phyloP scores from a whole-genome alignment of 2,888 invertebrate genomes.

The Pristionchus japonicus region DNA sequence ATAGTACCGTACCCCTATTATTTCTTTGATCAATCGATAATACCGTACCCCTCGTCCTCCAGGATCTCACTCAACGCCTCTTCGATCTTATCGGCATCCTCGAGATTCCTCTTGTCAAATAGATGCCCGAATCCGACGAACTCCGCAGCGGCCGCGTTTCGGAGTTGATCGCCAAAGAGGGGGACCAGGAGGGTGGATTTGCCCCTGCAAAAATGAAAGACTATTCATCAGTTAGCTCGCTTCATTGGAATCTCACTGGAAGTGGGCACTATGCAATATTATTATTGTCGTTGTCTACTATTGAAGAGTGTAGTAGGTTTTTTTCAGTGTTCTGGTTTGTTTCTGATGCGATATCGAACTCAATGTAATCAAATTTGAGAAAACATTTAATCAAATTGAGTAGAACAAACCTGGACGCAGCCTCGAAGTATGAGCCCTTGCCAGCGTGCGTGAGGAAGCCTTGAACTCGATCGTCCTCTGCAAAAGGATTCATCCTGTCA shows the following conservation, averaged over 20 bases:
- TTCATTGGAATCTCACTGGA: neutral
- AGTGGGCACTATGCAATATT: neutral
- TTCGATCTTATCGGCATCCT: neutral
- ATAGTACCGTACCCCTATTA: neutral
- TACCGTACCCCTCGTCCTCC: neutral
- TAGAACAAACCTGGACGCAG: neutral
- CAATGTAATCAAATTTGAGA: neutral
- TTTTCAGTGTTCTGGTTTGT: neutral
- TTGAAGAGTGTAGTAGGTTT: too few relatives aligned
- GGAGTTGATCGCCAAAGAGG: slow-evolving; percentile 30
- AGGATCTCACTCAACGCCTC: neutral
- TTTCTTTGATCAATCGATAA: neutral
- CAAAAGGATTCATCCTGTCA: neutral
- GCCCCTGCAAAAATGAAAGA: slow-evolving; percentile 1
- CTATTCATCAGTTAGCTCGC: neutral
- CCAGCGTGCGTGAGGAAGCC: slow-evolving; percentile 38
- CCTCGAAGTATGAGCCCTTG: slow-evolving; percentile 39
- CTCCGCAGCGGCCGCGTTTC: slow-evolving; percentile 3
- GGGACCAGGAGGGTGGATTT: slow-evolving; percentile 5
- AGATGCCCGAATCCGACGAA: neutral
- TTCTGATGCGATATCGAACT: neutral
- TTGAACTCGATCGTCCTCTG: slow-evolving; percentile 24
- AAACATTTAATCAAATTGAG: neutral
- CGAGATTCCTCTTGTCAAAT: neutral
- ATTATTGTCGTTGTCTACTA: too few relatives aligned